Percentiles rank a stretch among this genome's conserved stretches.
Evolutionary conservation across 2,113 vertebrate genomes (phyloP).

Genomic region (Anthoscopus minutus): DNA sequence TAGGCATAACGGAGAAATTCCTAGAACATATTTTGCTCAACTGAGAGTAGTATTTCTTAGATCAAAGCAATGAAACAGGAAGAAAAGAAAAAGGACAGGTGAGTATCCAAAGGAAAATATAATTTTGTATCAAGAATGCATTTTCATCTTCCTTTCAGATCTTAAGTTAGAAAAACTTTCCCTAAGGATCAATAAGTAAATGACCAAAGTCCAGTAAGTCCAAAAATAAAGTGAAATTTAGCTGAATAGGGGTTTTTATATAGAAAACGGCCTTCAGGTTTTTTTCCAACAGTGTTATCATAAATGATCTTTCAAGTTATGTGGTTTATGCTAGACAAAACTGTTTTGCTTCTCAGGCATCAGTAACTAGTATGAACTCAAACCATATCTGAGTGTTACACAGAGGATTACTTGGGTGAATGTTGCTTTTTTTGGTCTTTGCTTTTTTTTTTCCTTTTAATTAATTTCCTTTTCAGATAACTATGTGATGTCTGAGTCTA

Average conservation of each 20-base stretch:
- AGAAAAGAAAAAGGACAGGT: not conserved
- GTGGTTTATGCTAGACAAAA: not conserved
- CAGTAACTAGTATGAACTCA: not conserved
- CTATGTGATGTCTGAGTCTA: not conserved
- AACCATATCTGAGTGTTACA: not conserved
- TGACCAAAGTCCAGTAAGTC: not conserved
- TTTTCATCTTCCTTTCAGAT: not conserved
- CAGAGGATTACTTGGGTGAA: not conserved
- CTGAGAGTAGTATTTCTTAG: not conserved
- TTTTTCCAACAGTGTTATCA: not conserved
- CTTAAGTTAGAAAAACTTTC: not conserved
- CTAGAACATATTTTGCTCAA: not conserved
- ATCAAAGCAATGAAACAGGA: not conserved
- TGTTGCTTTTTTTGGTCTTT: not conserved
- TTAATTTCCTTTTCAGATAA: conserved; percentile 48
- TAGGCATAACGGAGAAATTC: not conserved
- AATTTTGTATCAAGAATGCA: not conserved
- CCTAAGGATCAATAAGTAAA: not conserved
- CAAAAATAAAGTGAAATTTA: not conserved
- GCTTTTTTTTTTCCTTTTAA: not conserved
- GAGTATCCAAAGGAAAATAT: not conserved
- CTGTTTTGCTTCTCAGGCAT: not conserved
- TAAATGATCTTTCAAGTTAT: not conserved
- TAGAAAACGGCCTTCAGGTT: not conserved
- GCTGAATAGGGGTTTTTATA: not conserved